Conservation (phyloP, 2,797 vertebrate genomes). For the Cryptoblepharus egeriae region DNA sequence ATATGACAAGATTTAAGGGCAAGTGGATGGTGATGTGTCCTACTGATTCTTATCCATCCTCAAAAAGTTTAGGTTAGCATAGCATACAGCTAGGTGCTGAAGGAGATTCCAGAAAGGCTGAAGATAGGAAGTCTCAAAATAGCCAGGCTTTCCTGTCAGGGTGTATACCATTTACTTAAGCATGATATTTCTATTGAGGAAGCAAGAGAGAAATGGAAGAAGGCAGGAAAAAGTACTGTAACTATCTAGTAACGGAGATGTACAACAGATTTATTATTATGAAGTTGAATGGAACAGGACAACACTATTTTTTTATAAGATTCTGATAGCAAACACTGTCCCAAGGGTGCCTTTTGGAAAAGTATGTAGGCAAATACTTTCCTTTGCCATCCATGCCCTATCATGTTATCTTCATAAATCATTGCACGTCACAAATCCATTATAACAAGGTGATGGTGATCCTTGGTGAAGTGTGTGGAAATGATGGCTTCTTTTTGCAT, state of each 20-base stretch:
- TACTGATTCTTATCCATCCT: background rate
- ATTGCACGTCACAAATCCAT: too few species aligned
- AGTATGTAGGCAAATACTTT: too few species aligned
- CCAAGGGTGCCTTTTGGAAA: background rate
- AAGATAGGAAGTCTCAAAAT: constrained; percentile 70
- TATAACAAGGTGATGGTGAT: too few species aligned
- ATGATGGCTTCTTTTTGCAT: too few species aligned
- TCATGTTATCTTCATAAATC: too few species aligned
- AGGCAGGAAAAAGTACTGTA: background rate
- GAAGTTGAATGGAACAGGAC: too few species aligned
- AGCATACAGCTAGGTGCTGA: background rate
- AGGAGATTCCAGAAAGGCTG: constrained; percentile 42
- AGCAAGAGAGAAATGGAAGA: constrained; percentile 26
- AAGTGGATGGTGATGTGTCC: background rate
- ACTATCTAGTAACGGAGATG: background rate
- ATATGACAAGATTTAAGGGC: background rate
- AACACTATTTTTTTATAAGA: too few species aligned
- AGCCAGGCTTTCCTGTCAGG: constrained; percentile 60
- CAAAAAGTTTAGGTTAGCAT: too few species aligned
- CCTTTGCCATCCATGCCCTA: too few species aligned
- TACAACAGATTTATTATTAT: background rate
- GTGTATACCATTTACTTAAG: constrained; percentile 51
- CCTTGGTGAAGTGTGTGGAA: too few species aligned
- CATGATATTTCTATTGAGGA: background rate
- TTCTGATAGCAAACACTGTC: too few species aligned